A percentile compares a stretch with the other conserved stretches of the same genome.
phyloP scores from a whole-genome alignment of 2,113 vertebrate species.

The Zootoca vivipara region DNA sequence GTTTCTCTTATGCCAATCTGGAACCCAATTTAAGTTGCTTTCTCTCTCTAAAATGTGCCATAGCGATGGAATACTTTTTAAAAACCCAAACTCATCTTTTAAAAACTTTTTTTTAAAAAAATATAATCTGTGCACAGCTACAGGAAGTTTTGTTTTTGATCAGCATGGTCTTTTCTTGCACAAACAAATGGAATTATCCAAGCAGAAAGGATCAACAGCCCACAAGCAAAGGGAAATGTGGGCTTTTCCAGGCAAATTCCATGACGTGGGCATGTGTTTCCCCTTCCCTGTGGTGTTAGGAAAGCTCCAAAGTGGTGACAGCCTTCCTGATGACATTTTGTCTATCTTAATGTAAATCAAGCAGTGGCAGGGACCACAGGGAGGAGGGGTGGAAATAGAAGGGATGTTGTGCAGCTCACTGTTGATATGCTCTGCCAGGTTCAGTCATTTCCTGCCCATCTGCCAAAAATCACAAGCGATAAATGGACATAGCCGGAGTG shows the following conservation, averaged over 20 bases:
- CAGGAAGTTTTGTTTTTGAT: slow-evolving; percentile 68
- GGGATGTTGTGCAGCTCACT: slow-evolving; percentile 68
- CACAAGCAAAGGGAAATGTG: slow-evolving; percentile 50
- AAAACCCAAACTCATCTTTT: not conserved
- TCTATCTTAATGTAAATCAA: slow-evolving; percentile 68
- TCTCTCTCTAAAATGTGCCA: slow-evolving; percentile 53
- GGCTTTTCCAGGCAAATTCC: slow-evolving; percentile 55
- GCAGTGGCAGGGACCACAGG: slow-evolving; percentile 45
- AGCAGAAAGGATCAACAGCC: slow-evolving; percentile 38
- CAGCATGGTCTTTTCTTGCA: slow-evolving; percentile 52
- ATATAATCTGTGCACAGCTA: slow-evolving; percentile 1
- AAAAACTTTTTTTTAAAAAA: not conserved
- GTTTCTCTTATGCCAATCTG: slow-evolving; percentile 56
- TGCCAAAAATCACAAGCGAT: slow-evolving; percentile 91
- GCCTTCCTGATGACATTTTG: slow-evolving; percentile 65
- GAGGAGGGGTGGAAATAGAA: slow-evolving; percentile 66
- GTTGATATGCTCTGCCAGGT: slow-evolving; percentile 74
- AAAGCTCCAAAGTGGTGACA: slow-evolving; percentile 52
- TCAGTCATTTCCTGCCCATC: slow-evolving; percentile 86
- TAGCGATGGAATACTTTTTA: not conserved
- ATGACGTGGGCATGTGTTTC: slow-evolving; percentile 60
- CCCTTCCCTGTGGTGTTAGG: slow-evolving; percentile 53
- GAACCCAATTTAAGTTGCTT: not conserved
- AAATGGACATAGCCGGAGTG: slow-evolving; percentile 76
- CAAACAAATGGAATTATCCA: slow-evolving; percentile 62